phyloP scores from a whole-genome alignment of 1,140 invertebrate species.

The Vanessa atalanta region DNA sequence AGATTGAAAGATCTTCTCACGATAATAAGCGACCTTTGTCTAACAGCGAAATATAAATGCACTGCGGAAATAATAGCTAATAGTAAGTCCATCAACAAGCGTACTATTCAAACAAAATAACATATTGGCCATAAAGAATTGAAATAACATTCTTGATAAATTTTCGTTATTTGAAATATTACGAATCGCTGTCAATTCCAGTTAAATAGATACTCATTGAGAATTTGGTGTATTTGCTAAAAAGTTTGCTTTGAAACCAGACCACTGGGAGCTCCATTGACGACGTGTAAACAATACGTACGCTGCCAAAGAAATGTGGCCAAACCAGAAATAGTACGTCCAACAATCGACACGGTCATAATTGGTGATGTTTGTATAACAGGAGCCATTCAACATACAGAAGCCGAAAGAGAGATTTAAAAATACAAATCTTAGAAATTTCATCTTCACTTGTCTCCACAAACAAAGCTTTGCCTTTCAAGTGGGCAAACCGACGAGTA shows the following conservation, averaged over 20 bases:
- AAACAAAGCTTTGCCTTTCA: conserved; percentile 63
- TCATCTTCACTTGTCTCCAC: conserved; percentile 65
- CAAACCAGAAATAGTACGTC: conserved; percentile 40
- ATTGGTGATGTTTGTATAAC: conserved; percentile 70
- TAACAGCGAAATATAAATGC: conserved; percentile 5
- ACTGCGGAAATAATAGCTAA: background rate
- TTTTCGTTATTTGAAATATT: background rate
- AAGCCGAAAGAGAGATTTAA: conserved; percentile 42
- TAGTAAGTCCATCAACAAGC: background rate
- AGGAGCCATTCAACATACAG: conserved; percentile 72
- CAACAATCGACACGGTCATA: conserved; percentile 54
- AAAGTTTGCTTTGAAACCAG: conserved; percentile 19
- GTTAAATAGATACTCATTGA: conserved; percentile 19
- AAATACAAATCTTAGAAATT: conserved; percentile 38
- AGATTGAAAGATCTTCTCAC: conserved; percentile 64
- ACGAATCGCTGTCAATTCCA: background rate
- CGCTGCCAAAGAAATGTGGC: conserved; percentile 40
- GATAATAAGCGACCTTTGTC: conserved; percentile 37
- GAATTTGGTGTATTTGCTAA: conserved; percentile 20
- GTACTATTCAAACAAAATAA: background rate
- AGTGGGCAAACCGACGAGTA: conserved; percentile 64
- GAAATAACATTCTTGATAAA: no score
- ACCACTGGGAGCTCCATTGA: conserved; percentile 33
- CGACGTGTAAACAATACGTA: conserved; percentile 32
- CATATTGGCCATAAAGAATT: background rate